A percentile compares a stretch with the other conserved stretches of the same genome.
These are phyloP conservation scores for Pristionchus japonicus DNA, from an alignment of 2,888 invertebrate species.

Conservation along the genomic window DNA sequence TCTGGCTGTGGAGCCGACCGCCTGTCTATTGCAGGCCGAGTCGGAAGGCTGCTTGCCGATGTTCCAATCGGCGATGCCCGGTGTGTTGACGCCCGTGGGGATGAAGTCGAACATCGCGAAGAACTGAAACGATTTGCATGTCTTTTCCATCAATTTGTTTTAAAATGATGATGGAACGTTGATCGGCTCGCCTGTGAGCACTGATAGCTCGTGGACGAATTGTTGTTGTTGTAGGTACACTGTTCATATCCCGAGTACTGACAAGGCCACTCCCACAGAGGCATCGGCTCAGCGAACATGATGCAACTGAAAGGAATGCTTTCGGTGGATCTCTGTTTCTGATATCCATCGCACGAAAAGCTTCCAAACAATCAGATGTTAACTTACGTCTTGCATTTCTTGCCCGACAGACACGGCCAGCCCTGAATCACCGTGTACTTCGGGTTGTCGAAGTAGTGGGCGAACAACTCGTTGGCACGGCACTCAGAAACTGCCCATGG, in stretches of 20 bases:
- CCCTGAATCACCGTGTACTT: not conserved
- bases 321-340: no score
- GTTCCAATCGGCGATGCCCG: not conserved
- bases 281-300: not conserved
- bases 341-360: no score
- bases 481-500: no score
- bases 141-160: no score
- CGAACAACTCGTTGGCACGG: not conserved
- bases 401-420: not conserved
- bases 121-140: not conserved
- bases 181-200: not conserved
- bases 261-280: not conserved
- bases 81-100: constrained; percentile 8
- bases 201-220: not conserved
- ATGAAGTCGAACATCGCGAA: constrained; percentile 21
- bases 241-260: not conserved
- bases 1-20: not conserved
- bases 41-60: not conserved
- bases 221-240: not conserved
- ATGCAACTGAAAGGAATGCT: not conserved
- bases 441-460: not conserved
- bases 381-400: not conserved
- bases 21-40: not conserved
- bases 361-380: no score
- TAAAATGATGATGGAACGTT: no score